These are phyloP conservation scores for Pelobates fuscus DNA, from an alignment of 2,113 vertebrate species.

Conservation along the genomic window DNA sequence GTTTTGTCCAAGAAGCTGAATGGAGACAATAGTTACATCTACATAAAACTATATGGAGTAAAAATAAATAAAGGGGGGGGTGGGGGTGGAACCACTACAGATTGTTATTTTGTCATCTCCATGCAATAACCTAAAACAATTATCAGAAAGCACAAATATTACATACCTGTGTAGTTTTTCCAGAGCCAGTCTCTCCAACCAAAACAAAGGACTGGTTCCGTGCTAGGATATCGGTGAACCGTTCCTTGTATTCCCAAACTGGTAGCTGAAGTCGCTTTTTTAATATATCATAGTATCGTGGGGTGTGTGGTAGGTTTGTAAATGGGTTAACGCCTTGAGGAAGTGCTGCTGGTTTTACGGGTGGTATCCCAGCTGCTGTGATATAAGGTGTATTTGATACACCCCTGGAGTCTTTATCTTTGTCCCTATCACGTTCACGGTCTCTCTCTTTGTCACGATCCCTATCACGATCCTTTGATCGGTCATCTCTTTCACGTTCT, in stretches of 20 bases:
- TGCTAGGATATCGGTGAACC: constrained; percentile 86
- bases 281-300: constrained; percentile 91
- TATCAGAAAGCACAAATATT: too few species aligned
- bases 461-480: constrained; percentile 78
- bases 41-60: too few species aligned
- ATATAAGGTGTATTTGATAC: constrained; percentile 70
- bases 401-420: constrained; percentile 76
- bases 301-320: constrained; percentile 92
- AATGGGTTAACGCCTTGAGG: constrained; percentile 93
- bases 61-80: too few species aligned
- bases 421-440: constrained; percentile 83
- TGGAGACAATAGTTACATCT: too few species aligned
- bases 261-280: constrained; percentile 92
- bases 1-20: too few species aligned
- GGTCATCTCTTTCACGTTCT: constrained; percentile 83
- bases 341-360: constrained; percentile 78
- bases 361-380: constrained; percentile 63
- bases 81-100: too few species aligned
- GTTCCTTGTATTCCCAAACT: constrained; percentile 95
- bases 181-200: constrained; percentile 94
- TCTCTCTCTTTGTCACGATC: constrained; percentile 86
- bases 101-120: too few species aligned
- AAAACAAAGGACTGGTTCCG: constrained; percentile 90
- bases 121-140: too few species aligned
- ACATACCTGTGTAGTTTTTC: constrained; percentile 94